These are phyloP conservation scores for Epinephelus lanceolatus DNA, from an alignment of 2,113 vertebrate genomes.

Conservation along the genomic window DNA sequence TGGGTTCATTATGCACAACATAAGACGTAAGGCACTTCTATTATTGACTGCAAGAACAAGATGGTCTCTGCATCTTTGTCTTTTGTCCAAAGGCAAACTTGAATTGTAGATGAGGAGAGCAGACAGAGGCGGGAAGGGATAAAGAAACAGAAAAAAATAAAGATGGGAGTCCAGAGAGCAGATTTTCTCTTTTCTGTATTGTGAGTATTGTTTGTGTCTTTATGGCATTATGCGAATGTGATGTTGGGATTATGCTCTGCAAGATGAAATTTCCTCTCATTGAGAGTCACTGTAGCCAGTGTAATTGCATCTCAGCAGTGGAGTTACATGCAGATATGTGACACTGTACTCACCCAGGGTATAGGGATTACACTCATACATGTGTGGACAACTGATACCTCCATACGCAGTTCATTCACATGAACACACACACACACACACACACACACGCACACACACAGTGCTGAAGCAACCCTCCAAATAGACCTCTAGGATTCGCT, in stretches of 20 bases:
- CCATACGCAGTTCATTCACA: neutral
- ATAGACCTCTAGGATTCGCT: conserved; percentile 48
- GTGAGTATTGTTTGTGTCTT: conserved; percentile 35
- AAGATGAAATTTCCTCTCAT: conserved; percentile 31
- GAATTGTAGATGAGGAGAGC: conserved; percentile 27
- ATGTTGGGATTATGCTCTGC: conserved; percentile 47
- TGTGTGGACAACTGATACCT: conserved; percentile 35
- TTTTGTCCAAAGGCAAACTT: conserved; percentile 47
- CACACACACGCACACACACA: conserved; percentile 1
- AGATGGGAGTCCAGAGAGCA: conserved; percentile 5
- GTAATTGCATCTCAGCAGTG: conserved; percentile 43
- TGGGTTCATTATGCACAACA: conserved; percentile 1
- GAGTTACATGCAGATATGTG: conserved; percentile 34
- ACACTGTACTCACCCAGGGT: conserved; percentile 26
- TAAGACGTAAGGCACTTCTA: conserved; percentile 15
- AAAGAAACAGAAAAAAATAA: neutral
- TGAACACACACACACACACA: neutral
- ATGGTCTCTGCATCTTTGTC: conserved; percentile 29
- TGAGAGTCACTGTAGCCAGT: conserved; percentile 5
- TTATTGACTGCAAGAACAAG: conserved; percentile 40
- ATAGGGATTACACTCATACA: conserved; percentile 43
- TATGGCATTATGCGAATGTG: conserved; percentile 29
- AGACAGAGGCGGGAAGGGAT: conserved; percentile 9
- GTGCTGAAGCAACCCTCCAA: conserved; percentile 17
- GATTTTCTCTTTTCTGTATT: conserved; percentile 28